These are phyloP conservation scores for Protonemura montana DNA, from an alignment of 2,888 invertebrate genomes.

Conservation along the genomic window DNA sequence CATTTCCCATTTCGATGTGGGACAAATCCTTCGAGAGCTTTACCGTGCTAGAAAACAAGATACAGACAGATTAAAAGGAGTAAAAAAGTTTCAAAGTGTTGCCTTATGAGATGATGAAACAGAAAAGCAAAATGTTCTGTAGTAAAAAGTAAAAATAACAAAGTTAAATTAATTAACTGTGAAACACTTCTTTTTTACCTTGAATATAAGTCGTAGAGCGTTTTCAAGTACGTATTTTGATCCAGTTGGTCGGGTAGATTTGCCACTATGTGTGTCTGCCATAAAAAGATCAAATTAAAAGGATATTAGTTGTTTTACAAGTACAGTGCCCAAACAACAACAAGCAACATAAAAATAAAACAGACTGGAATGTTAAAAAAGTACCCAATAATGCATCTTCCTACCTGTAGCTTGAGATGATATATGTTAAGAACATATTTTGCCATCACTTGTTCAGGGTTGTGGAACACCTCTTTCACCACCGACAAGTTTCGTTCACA, in stretches of 20 bases:
- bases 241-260: conserved; percentile 83
- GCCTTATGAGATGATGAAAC: too few relatives aligned
- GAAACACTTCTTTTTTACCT: conserved; percentile 66
- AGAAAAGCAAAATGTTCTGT: too few relatives aligned
- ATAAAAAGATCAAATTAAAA: conserved; percentile 45
- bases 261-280: conserved; percentile 79
- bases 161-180: too few relatives aligned
- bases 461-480: conserved; percentile 89
- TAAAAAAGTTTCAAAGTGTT: too few relatives aligned
- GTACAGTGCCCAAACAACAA: conserved; percentile 16
- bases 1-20: conserved; percentile 78
- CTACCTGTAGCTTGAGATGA: conserved; percentile 78
- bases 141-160: conserved; percentile 33
- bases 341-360: too few relatives aligned
- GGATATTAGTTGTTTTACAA: conserved; percentile 14
- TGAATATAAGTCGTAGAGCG: conserved; percentile 88
- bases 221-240: conserved; percentile 86
- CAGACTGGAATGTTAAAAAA: too few relatives aligned
- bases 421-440: conserved; percentile 97
- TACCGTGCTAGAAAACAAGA: conserved; percentile 67
- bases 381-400: not conserved
- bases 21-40: conserved; percentile 78
- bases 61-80: conserved; percentile 17
- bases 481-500: conserved; percentile 86
- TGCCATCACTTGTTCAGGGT: conserved; percentile 96